phyloP scores from a whole-genome alignment of 2,113 vertebrate species.

The Labrus mixtus region DNA sequence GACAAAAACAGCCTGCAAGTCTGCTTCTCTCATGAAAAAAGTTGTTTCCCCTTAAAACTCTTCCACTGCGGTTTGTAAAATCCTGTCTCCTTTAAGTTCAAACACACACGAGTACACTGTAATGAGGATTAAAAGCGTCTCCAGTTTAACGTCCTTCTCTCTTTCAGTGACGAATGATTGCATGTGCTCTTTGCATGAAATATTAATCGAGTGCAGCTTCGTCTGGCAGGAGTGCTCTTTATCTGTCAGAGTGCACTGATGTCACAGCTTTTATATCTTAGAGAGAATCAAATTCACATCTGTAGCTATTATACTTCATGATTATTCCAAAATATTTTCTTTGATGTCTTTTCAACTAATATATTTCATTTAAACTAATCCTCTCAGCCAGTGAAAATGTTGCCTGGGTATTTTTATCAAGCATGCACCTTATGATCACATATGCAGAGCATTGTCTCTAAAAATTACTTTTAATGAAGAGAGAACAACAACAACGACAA shows the following conservation, averaged over 20 bases:
- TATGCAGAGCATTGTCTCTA: no score
- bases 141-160: slow-evolving; percentile 23
- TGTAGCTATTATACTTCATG: background rate
- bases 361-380: no score
- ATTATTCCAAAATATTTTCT: no score
- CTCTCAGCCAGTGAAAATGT: no score
- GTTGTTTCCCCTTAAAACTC: background rate
- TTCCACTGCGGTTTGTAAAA: background rate
- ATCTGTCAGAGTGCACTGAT: slow-evolving; percentile 33
- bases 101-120: background rate
- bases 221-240: background rate
- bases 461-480: no score
- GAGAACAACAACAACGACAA: no score
- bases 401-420: no score
- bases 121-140: slow-evolving; percentile 16
- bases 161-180: slow-evolving; percentile 39
- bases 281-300: background rate
- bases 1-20: no score
- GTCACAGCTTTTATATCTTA: slow-evolving; percentile 5
- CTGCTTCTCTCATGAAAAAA: background rate
- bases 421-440: no score
- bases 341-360: no score
- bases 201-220: slow-evolving; percentile 53
- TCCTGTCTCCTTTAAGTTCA: background rate
- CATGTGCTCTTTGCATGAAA: slow-evolving; percentile 49